These are phyloP conservation scores for Ianthella basta DNA, from an alignment of 37 sponge, comb jelly and placozoan species.

Conservation along the genomic window DNA sequence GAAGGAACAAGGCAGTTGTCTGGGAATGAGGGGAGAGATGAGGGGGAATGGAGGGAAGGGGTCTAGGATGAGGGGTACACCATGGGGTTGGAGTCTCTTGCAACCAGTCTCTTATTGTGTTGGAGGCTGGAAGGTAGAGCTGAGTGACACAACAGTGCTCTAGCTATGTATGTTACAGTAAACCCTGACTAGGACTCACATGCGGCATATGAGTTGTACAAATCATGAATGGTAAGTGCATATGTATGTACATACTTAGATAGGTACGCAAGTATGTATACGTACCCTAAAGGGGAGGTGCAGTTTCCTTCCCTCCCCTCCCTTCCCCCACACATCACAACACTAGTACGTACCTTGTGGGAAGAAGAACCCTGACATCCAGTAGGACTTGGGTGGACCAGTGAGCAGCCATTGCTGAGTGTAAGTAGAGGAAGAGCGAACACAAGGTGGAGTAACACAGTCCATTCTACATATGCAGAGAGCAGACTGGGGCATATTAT, in stretches of 20 bases:
- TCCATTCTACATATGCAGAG: not conserved
- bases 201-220: too few species aligned
- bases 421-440: not conserved
- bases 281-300: not conserved
- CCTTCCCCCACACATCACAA: not conserved
- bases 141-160: too few species aligned
- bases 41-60: too few species aligned
- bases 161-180: too few species aligned
- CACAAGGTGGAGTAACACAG: not conserved
- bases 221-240: not conserved
- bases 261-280: not conserved
- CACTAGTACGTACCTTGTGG: conserved; percentile 89
- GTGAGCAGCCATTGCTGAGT: conserved; percentile 85
- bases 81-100: too few species aligned
- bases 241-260: not conserved
- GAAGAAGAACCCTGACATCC: conserved; percentile 99
- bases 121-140: too few species aligned
- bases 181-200: too few species aligned
- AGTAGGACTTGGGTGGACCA: conserved; percentile 91
- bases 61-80: not conserved
- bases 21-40: not conserved
- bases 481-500: not conserved
- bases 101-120: too few species aligned
- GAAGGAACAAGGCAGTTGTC: not conserved
- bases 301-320: too few species aligned